Conservation (phyloP, 2,797 vertebrate species). For the Neopelma chrysocephalum region DNA sequence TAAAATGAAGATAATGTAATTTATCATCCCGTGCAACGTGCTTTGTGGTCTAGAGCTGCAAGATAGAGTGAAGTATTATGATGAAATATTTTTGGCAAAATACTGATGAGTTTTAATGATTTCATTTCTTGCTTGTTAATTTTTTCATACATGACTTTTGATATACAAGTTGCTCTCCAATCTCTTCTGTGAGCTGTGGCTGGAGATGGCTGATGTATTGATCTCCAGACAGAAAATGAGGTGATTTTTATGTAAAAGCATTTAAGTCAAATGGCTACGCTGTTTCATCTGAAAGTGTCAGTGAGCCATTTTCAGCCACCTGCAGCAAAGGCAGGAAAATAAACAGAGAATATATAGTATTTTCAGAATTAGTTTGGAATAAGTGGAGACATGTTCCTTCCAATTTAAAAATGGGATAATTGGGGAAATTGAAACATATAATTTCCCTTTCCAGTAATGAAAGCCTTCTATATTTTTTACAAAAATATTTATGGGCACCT, state of each 20-base stretch:
- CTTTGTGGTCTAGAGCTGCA: not conserved
- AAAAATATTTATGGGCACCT: not conserved
- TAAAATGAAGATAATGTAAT: conserved; percentile 57
- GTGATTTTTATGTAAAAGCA: not conserved
- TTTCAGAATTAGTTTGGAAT: conserved; percentile 27
- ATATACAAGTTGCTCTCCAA: not conserved
- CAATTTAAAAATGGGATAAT: not conserved
- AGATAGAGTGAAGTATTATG: conserved; percentile 1
- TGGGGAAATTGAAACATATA: not conserved
- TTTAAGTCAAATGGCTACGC: not conserved
- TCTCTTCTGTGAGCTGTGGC: not conserved
- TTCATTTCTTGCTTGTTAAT: conserved; percentile 51
- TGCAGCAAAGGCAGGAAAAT: not conserved
- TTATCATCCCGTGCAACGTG: not conserved
- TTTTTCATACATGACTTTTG: conserved; percentile 2
- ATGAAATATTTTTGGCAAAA: conserved; percentile 49
- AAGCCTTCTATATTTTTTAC: not conserved
- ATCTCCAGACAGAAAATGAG: conserved; percentile 7
- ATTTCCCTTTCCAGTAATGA: not conserved
- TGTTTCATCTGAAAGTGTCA: not conserved
- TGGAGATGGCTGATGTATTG: not conserved
- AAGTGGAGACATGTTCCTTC: not conserved
- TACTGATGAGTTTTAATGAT: conserved; percentile 45
- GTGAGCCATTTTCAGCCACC: not conserved
- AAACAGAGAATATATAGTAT: not conserved